Evolutionary conservation across 2,113 vertebrate species (phyloP).

Genomic region (Triplophysa dalaica): DNA sequence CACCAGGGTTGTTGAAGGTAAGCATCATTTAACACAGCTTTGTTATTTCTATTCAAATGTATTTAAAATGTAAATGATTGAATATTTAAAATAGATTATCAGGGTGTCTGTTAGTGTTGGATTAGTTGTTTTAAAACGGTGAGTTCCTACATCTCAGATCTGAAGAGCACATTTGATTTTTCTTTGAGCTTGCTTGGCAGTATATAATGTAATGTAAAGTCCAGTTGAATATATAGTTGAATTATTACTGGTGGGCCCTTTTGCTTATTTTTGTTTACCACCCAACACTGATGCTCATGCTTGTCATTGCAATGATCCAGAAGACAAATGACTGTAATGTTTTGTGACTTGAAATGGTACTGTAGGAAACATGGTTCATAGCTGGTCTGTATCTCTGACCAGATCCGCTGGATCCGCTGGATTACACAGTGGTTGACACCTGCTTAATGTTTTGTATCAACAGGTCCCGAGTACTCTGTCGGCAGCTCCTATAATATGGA

Average conservation of each 20-base stretch:
- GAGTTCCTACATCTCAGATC: no score
- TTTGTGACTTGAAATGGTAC: background rate
- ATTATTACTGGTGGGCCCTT: no score
- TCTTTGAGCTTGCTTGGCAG: no score
- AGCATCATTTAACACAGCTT: constrained; percentile 43
- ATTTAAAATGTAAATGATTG: background rate
- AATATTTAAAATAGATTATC: no score
- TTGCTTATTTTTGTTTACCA: no score
- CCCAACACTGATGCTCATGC: no score
- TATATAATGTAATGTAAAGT: no score
- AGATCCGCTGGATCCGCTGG: background rate
- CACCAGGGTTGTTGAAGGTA: constrained; percentile 57
- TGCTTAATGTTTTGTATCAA: constrained; percentile 46
- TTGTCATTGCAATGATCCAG: background rate
- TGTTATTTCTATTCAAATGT: background rate
- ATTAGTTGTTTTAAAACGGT: no score
- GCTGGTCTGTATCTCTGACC: background rate
- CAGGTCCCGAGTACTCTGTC: constrained; percentile 63
- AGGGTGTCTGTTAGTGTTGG: no score
- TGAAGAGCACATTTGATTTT: no score
- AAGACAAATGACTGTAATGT: background rate
- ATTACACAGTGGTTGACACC: constrained; percentile 15
- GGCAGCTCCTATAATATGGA: constrained; percentile 52
- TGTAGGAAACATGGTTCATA: background rate
- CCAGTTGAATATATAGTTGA: no score